Evolutionary conservation across 2,797 vertebrate genomes (phyloP).

Genomic region (Selene dorsalis): DNA sequence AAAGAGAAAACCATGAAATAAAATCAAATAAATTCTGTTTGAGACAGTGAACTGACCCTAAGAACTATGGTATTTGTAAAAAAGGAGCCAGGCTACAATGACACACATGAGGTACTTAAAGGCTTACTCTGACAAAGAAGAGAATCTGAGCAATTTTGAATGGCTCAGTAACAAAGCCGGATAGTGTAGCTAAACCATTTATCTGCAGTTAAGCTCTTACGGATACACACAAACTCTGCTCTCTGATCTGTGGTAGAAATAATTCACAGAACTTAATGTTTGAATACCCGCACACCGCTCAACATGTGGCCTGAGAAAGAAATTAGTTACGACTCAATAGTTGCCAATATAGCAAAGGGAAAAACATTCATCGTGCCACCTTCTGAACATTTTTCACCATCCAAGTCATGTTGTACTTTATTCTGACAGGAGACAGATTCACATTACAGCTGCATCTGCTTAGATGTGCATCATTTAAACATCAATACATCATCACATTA

Average conservation of each 20-base stretch:
- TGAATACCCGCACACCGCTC: conserved; percentile 62
- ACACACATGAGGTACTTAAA: conserved; percentile 38
- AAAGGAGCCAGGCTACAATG: neutral
- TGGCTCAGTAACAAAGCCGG: conserved; percentile 48
- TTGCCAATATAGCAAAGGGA: conserved; percentile 23
- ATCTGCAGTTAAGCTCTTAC: conserved; percentile 57
- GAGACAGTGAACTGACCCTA: conserved; percentile 11
- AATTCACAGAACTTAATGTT: conserved; percentile 67
- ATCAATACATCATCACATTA: conserved; percentile 12
- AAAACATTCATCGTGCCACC: neutral
- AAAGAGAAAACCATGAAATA: conserved; percentile 14
- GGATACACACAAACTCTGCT: conserved; percentile 47
- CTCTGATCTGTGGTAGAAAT: conserved; percentile 64
- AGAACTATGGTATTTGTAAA: conserved; percentile 2
- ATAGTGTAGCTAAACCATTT: conserved; percentile 59
- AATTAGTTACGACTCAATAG: conserved; percentile 33
- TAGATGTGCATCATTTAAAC: conserved; percentile 18
- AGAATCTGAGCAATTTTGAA: conserved; percentile 37
- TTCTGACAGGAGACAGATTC: conserved; percentile 15
- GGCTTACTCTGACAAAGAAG: conserved; percentile 49
- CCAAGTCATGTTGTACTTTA: neutral
- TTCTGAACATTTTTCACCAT: neutral
- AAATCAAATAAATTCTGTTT: conserved; percentile 3
- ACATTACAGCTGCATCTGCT: neutral
- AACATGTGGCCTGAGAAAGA: conserved; percentile 38